Evolutionary conservation across 2,888 invertebrate species (phyloP).

Genomic region (Brachypalpus laphriformis): DNA sequence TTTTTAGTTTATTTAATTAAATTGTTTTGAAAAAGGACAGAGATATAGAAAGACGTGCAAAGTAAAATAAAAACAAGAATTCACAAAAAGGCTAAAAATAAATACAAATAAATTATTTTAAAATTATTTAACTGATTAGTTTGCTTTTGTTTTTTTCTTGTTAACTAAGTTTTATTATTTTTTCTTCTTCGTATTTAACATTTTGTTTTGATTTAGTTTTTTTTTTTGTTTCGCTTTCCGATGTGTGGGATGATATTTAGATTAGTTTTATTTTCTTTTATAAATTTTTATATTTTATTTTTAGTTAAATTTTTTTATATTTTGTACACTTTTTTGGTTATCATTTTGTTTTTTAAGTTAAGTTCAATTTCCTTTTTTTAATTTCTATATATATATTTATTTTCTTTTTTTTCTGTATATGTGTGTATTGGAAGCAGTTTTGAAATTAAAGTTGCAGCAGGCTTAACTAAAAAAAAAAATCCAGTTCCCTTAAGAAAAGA

Average conservation of each 20-base stretch:
- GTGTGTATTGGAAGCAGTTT: constrained; percentile 26
- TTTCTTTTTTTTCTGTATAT: constrained; percentile 26
- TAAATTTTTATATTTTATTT: constrained; percentile 32
- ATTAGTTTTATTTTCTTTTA: not conserved
- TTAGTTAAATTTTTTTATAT: constrained; percentile 28
- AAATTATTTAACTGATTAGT: constrained; percentile 26
- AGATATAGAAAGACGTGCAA: constrained; percentile 18
- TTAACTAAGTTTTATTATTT: constrained; percentile 32
- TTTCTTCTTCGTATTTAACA: constrained; percentile 69
- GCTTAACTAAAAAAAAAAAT: constrained; percentile 26
- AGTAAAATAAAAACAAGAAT: not conserved
- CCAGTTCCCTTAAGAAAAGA: not conserved
- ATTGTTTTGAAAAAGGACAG: not conserved
- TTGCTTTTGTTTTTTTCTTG: constrained; percentile 13
- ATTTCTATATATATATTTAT: constrained; percentile 1
- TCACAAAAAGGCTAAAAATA: not conserved
- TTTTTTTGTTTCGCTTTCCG: constrained; percentile 11
- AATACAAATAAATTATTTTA: not conserved
- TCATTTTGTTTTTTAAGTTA: constrained; percentile 27
- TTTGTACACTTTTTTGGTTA: constrained; percentile 57
- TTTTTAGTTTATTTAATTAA: not conserved
- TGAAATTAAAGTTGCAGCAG: constrained; percentile 49
- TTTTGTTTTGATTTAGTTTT: constrained; percentile 37
- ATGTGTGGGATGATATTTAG: constrained; percentile 7
- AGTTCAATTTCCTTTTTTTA: constrained; percentile 19